These are phyloP conservation scores for Eristalis tenax DNA, from an alignment of 2,888 invertebrate species.

Conservation along the genomic window DNA sequence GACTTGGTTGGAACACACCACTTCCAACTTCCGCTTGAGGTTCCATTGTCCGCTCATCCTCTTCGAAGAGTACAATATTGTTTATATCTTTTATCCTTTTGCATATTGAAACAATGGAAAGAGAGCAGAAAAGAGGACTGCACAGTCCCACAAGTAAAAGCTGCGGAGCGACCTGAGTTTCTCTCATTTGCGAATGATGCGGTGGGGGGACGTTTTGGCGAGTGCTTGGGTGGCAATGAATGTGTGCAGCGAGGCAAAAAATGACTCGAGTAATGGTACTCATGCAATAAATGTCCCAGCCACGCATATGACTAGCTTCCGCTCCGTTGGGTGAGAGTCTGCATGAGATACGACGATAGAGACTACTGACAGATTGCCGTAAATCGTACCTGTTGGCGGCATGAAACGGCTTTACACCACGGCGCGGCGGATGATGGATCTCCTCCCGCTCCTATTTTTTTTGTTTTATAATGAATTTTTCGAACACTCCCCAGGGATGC, in stretches of 20 bases:
- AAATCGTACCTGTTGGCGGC: conserved; percentile 43
- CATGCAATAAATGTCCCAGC: conserved; percentile 64
- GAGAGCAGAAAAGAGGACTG: background rate
- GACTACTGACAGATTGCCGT: conserved; percentile 46
- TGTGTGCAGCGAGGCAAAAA: conserved; percentile 45
- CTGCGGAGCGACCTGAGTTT: conserved; percentile 14
- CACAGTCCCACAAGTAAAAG: conserved; percentile 2
- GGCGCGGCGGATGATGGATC: background rate
- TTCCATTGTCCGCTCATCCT: conserved; percentile 11
- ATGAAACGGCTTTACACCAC: background rate
- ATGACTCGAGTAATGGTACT: conserved; percentile 52
- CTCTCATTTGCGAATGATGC: conserved; percentile 47
- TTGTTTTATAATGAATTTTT: background rate
- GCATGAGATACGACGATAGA: conserved; percentile 7
- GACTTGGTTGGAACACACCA: background rate
- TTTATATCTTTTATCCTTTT: conserved; percentile 35
- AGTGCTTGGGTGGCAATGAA: background rate
- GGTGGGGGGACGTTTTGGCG: background rate
- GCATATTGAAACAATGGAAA: conserved; percentile 44
- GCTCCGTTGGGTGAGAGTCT: conserved; percentile 30
- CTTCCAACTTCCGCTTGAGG: background rate
- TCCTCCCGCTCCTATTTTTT: background rate
- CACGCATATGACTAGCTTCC: conserved; percentile 63
- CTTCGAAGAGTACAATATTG: conserved; percentile 32
- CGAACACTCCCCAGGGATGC: conserved; percentile 21